Conservation (phyloP, 2,888 invertebrate species). For the Deladenus siricidicola region DNA sequence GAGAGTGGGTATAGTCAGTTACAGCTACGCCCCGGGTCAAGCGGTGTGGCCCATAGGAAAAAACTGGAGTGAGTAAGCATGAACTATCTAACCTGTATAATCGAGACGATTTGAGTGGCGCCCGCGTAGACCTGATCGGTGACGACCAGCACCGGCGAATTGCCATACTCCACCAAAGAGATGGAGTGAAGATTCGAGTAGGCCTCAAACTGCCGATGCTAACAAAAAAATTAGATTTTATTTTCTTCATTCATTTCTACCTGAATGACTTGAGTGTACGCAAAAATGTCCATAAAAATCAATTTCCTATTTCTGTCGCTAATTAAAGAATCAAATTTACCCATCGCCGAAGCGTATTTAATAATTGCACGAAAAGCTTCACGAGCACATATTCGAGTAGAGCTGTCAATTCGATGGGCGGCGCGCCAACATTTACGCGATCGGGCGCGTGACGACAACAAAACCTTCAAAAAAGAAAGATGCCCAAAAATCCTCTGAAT, state of each 20-base stretch:
- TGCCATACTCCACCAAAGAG: neutral
- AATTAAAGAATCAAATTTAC: too few species aligned
- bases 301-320: too few species aligned
- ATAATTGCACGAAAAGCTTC: constrained; percentile 32
- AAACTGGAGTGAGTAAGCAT: too few species aligned
- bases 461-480: constrained; percentile 18
- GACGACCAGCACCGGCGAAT: neutral
- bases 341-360: constrained; percentile 27
- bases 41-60: too few species aligned
- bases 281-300: too few species aligned
- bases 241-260: too few species aligned
- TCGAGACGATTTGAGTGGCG: neutral
- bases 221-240: neutral
- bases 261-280: too few species aligned
- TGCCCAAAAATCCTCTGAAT: too few species aligned
- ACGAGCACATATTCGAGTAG: constrained; percentile 34
- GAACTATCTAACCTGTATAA: neutral
- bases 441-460: constrained; percentile 25
- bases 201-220: neutral
- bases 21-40: too few species aligned
- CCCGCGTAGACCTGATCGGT: neutral
- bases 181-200: too few species aligned
- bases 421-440: constrained; percentile 14
- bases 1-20: too few species aligned
- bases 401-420: constrained; percentile 20